Evolutionary conservation across 2,888 invertebrate genomes (phyloP), one percentile per base, ranked within the genome.

Genomic region (Augiades crinisus): DNA sequence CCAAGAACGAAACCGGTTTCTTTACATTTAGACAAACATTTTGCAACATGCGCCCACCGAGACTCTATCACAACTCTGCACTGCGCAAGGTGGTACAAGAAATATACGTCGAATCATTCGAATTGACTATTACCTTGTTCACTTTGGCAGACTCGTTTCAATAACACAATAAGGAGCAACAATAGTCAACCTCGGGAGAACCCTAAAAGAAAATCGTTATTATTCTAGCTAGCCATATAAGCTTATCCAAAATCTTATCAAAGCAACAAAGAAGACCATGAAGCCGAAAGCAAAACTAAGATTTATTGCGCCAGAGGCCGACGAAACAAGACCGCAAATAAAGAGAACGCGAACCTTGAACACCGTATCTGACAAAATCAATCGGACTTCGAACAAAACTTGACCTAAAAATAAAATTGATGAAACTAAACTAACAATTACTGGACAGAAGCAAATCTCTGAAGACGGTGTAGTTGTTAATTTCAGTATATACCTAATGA

Each of bases 331-430:
- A 87, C 82, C 81, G 86, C 87, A 82, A 86, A 85, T 86, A 89
- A 88, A 87, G 88, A 89, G 87, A 88, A 84, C 81, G 84, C 77
- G 74, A 73, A 86, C 89, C 89, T 89, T 89, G 89, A 87, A 76
- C 73, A 74, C 73, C 69, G 80, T 86, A 86, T 87, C 89, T 86
- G 86, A 86, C 86, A 86, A 88, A 89, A 89, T 88, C 87, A 82
- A 88, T 87, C 87, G 83, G 81, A 78, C 80, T 81, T 72, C 63
- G 73, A 74, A 78, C 81, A 81, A 86, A 83, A 81, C 86, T 86
- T 87, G 86, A 88, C 85, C 87, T 80, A 85, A 83, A 82, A 85
- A 69, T 75, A 57, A 72, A 75, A 77, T 78, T 73, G 78, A 81
- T 81, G 79, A 75, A 82, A 79, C 79, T 63, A 58, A 60, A 61